Base-by-base conservation (phyloP, 1,140 invertebrate genomes). In the Drosophila lowei region DNA sequence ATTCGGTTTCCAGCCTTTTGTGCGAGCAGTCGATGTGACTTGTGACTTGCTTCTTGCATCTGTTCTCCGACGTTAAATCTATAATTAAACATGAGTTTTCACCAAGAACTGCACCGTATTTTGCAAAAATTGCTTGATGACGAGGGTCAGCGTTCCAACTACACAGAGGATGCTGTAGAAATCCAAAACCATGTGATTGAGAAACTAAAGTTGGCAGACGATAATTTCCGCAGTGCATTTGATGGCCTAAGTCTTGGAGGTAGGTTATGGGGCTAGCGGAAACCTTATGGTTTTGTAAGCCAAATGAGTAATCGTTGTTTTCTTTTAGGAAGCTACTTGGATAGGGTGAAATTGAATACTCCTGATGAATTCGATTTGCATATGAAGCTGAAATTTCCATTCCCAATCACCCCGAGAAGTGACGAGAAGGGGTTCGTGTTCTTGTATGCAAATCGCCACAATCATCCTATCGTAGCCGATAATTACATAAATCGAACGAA, bases 291-390 rank as follows among this genome's bases (percentile, higher is more conserved):
- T 18, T 18, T 18, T 1, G 18, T 18, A 18, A 18, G 8, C 2
- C 6, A 9, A 38, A 15, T 34, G 11, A 3, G 25, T 42, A 11
- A 0, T n/a, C 5, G 6, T 21, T 4, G 21, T 23, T 47, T 28
- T 30, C 13, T 38, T 63, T 30, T n/a, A 76, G 72, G 72, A 23
- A 77, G 74, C 30, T 77, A 77, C 34, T 58, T 77, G 43, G 74
- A 77, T 58, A 28, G 74, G 9, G 48, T 63, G 1, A 76, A 77
- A 13, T 16, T 77, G 0, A 44, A 54, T 6, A 28, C 50, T 23
- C 73, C 73, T 11, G 74, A 77, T 44, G 74, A 77, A 71, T 77
- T 77, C 34, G 74, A 77, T 41, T 44, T 77, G 43, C 73, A 77
- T 25, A 71, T 77, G 41, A 77, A 77, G 34, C 18, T 77, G 0